These are phyloP conservation scores for Strigops habroptila DNA, from an alignment of 2,113 vertebrate species.

Conservation along the genomic window DNA sequence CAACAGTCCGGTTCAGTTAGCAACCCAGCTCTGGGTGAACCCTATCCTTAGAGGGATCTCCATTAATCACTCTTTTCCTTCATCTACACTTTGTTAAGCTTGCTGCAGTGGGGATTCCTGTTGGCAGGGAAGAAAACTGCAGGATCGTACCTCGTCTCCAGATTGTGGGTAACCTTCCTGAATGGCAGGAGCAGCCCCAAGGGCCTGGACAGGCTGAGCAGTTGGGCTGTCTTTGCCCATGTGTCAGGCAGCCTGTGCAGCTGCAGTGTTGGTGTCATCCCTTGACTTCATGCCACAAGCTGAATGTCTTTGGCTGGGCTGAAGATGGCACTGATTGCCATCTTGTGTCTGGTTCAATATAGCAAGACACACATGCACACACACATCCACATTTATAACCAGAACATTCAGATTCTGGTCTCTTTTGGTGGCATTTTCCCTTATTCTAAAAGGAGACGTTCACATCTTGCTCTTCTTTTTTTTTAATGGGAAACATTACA, in stretches of 20 bases:
- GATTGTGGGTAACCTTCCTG: not conserved
- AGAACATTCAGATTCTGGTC: not conserved
- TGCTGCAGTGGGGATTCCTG: not conserved
- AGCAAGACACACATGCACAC: not conserved
- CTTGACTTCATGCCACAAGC: rapidly evolving
- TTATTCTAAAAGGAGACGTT: not conserved
- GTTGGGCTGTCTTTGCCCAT: not conserved
- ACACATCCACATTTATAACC: not conserved
- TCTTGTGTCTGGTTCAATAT: not conserved
- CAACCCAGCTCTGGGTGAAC: not conserved
- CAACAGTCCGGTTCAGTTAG: not conserved
- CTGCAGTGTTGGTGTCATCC: not conserved
- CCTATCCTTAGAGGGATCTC: not conserved
- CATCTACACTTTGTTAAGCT: not conserved
- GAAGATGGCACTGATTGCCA: not conserved
- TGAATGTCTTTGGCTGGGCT: not conserved
- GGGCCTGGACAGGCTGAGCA: not conserved
- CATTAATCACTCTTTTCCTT: not conserved
- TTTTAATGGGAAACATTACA: not conserved
- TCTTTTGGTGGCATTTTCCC: not conserved
- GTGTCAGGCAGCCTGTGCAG: too few species aligned
- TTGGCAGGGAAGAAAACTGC: not conserved
- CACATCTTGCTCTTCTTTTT: not conserved
- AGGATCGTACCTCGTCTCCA: not conserved
- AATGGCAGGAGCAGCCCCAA: not conserved